These are phyloP conservation scores for Graptemys geographica DNA, from an alignment of 2,797 vertebrate species.

Conservation along the genomic window DNA sequence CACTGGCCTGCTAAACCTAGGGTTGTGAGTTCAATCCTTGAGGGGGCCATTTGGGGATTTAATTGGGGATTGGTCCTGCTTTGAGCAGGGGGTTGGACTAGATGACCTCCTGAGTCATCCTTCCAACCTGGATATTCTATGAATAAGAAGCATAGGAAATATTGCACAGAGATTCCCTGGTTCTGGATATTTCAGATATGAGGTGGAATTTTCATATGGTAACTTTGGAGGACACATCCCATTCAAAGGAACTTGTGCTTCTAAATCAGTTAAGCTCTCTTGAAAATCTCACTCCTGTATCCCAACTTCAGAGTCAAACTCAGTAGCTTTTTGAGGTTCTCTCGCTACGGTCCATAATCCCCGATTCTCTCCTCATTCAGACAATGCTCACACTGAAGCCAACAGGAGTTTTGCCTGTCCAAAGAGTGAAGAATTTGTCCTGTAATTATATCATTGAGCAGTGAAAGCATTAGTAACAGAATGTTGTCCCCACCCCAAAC, in stretches of 20 bases:
- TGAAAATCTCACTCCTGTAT: not conserved
- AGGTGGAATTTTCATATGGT: fast-evolving
- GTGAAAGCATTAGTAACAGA: not conserved
- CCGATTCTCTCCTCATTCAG: not conserved
- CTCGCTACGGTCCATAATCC: fast-evolving
- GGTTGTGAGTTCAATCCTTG: no score
- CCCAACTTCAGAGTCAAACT: not conserved
- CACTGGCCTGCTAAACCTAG: no score
- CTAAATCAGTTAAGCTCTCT: not conserved
- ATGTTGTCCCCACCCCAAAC: not conserved
- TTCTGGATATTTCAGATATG: not conserved
- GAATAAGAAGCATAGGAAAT: not conserved
- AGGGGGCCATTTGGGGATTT: no score
- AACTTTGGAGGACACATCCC: no score
- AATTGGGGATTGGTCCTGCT: no score
- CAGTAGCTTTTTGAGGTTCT: not conserved
- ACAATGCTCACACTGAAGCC: not conserved
- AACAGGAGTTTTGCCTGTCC: not conserved
- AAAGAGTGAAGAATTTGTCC: not conserved
- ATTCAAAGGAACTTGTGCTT: not conserved
- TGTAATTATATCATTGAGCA: not conserved
- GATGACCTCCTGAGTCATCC: no score
- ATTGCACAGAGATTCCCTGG: not conserved
- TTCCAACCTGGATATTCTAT: no score
- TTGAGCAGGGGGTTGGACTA: no score